Percentiles rank a stretch among this genome's conserved stretches.
These are phyloP conservation scores for Dufourea novaeangliae DNA, from an alignment of 1,140 invertebrate species.

Conservation along the genomic window DNA sequence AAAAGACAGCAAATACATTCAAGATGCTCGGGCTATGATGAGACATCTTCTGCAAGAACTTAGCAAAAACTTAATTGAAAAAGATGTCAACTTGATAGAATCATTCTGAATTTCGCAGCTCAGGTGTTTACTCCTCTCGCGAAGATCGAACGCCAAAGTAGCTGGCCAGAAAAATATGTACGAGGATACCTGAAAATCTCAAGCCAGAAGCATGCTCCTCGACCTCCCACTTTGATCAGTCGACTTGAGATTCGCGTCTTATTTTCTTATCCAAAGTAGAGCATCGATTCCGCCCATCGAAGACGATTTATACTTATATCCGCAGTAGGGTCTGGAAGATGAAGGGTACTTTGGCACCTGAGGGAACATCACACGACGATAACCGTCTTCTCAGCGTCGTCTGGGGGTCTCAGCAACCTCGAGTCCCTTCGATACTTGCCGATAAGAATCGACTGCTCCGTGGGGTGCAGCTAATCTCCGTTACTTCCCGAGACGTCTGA, in stretches of 20 bases:
- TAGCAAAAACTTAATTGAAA: no score
- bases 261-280: conserved; percentile 48
- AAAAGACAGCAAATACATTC: no score
- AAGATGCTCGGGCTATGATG: no score
- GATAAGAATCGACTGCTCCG: conserved; percentile 38
- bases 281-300: conserved; percentile 48
- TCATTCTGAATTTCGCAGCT: background rate
- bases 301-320: conserved; percentile 46
- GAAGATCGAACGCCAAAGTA: background rate
- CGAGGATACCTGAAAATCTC: background rate
- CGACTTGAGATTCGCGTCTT: background rate
- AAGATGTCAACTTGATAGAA: background rate
- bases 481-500: background rate
- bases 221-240: background rate
- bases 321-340: conserved; percentile 3
- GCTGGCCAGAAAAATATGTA: background rate
- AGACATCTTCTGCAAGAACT: no score
- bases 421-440: conserved; percentile 44
- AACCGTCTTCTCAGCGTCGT: conserved; percentile 38
- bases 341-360: conserved; percentile 43
- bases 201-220: background rate
- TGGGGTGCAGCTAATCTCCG: conserved; percentile 4
- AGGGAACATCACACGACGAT: conserved; percentile 26
- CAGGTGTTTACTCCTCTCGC: background rate
- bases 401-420: conserved; percentile 17